These are phyloP conservation scores for Copidosoma aretas DNA, from an alignment of 2,888 invertebrate species.

Conservation along the genomic window DNA sequence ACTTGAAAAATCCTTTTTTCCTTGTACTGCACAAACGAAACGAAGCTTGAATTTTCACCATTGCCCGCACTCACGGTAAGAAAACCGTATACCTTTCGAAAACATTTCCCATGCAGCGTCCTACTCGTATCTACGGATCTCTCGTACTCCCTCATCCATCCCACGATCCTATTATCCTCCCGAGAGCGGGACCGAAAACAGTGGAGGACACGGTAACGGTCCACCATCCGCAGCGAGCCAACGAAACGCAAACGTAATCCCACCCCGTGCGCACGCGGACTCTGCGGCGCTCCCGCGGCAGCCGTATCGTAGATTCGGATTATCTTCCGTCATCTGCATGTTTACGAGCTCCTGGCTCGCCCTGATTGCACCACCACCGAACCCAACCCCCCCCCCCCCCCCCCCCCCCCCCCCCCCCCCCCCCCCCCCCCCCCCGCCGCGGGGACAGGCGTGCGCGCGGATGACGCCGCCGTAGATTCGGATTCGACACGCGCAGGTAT, in stretches of 20 bases:
- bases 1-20: too few relatives aligned
- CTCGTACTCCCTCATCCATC: too few relatives aligned
- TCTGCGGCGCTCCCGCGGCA: constrained; percentile 4
- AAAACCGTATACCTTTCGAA: too few relatives aligned
- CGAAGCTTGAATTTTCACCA: too few relatives aligned
- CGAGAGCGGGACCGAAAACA: constrained; percentile 10
- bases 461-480: constrained; percentile 15
- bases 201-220: not conserved
- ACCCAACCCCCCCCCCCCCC: too few relatives aligned
- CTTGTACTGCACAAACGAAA: too few relatives aligned
- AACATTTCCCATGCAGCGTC: too few relatives aligned
- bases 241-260: constrained; percentile 53
- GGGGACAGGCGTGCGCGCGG: constrained; percentile 11
- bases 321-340: constrained; percentile 60
- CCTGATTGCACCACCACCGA: constrained; percentile 46
- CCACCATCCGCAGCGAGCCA: constrained; percentile 22
- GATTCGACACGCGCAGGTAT: not conserved
- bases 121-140: too few relatives aligned
- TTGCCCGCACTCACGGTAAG: too few relatives aligned
- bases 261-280: constrained; percentile 20
- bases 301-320: constrained; percentile 56
- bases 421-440: too few relatives aligned
- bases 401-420: too few relatives aligned
- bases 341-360: constrained; percentile 55
- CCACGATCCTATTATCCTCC: too few relatives aligned